These are phyloP conservation scores for Keiferia lycopersicella DNA, from an alignment of 2,888 invertebrate species.

Conservation along the genomic window DNA sequence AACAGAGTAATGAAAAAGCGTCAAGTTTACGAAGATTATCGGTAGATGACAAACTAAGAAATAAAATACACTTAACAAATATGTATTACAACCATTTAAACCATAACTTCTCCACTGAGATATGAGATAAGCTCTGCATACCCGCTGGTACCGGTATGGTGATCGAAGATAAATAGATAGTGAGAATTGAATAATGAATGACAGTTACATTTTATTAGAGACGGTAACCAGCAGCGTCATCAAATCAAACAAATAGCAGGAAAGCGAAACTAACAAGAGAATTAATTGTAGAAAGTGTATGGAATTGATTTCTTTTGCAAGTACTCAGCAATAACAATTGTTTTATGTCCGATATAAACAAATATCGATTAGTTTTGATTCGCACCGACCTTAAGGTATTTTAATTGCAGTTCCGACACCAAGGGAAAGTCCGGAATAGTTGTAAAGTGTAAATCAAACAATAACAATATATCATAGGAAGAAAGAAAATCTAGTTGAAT, in stretches of 20 bases:
- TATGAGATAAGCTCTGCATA: not conserved
- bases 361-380: slow-evolving; percentile 2
- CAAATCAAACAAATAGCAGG: slow-evolving; percentile 60
- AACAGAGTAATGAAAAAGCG: no score
- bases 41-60: no score
- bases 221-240: slow-evolving; percentile 43
- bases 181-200: slow-evolving; percentile 34
- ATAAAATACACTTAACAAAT: not conserved
- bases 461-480: slow-evolving; percentile 5
- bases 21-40: no score
- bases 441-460: slow-evolving; percentile 19
- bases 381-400: slow-evolving; percentile 7
- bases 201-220: slow-evolving; percentile 28
- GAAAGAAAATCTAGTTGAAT: slow-evolving; percentile 17
- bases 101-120: not conserved
- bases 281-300: slow-evolving; percentile 69
- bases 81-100: not conserved
- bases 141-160: slow-evolving; percentile 16
- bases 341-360: slow-evolving; percentile 29
- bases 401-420: slow-evolving; percentile 14
- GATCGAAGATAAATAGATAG: slow-evolving; percentile 22
- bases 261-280: slow-evolving; percentile 71
- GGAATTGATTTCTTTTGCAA: slow-evolving; percentile 61
- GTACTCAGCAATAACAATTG: slow-evolving; percentile 35
- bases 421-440: slow-evolving; percentile 20